A percentile compares a stretch with the other conserved stretches of the same genome.
Evolutionary conservation across 1,140 invertebrate genomes (phyloP).

Genomic region (Papilio polyxenes): DNA sequence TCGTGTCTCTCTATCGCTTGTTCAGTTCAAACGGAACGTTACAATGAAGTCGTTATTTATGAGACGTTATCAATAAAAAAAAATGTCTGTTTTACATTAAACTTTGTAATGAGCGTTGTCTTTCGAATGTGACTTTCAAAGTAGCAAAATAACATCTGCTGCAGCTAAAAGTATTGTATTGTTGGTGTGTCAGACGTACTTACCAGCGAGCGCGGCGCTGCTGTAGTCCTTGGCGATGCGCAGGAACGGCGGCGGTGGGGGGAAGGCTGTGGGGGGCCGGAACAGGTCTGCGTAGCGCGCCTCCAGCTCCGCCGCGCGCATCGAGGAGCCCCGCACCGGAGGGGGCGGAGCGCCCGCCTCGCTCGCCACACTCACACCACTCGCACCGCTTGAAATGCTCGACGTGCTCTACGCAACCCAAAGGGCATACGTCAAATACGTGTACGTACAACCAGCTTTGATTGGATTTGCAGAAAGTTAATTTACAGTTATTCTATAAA

Average conservation of each 20-base stretch:
- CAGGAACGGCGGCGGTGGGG: slow-evolving; percentile 73
- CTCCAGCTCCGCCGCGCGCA: slow-evolving; percentile 70
- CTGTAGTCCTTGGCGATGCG: slow-evolving; percentile 76
- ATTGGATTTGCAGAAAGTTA: no score
- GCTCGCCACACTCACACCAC: slow-evolving; percentile 31
- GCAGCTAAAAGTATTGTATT: neutral
- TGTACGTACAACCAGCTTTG: neutral
- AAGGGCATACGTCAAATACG: neutral
- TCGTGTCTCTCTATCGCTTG: no score
- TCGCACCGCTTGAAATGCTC: slow-evolving; percentile 20
- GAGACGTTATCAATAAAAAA: no score
- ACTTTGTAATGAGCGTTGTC: no score
- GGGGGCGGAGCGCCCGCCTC: slow-evolving; percentile 62
- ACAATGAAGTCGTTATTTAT: no score
- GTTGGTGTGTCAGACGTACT: slow-evolving; percentile 54
- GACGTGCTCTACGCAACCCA: neutral
- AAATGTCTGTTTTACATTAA: no score
- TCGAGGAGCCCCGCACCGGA: slow-evolving; percentile 73
- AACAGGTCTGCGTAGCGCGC: slow-evolving; percentile 72
- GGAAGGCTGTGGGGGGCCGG: slow-evolving; percentile 61
- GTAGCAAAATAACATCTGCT: no score
- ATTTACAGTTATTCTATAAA: no score
- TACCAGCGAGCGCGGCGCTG: slow-evolving; percentile 72
- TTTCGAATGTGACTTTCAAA: no score
- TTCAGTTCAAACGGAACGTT: no score